These are phyloP conservation scores for Synodontis membranacea DNA, from an alignment of 2,113 vertebrate genomes.

Conservation along the genomic window DNA sequence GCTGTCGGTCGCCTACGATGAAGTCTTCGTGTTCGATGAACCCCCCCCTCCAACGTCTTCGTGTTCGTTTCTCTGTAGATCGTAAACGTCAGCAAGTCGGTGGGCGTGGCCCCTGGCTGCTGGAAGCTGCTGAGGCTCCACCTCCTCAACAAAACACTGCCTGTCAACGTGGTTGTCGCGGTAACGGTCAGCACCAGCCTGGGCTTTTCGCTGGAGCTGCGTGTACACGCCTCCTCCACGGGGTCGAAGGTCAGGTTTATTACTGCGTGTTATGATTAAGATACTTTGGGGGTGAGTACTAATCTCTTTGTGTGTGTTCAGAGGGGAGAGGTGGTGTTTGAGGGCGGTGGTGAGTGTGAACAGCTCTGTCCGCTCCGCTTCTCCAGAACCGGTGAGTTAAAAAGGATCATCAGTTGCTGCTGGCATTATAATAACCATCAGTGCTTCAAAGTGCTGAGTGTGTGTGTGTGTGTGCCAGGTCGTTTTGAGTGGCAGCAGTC, in stretches of 20 bases:
- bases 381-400: conserved; percentile 80
- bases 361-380: conserved; percentile 83
- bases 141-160: conserved; percentile 75
- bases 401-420: background rate
- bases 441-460: background rate
- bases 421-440: background rate
- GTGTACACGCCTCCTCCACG: conserved; percentile 78
- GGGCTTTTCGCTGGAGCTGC: conserved; percentile 81
- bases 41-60: background rate
- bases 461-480: conserved; percentile 64
- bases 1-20: background rate
- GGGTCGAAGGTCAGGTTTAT: conserved; percentile 66
- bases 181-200: conserved; percentile 82
- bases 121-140: conserved; percentile 88
- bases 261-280: background rate
- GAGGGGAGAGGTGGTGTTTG: conserved; percentile 81
- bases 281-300: background rate
- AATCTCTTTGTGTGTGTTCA: conserved; percentile 42
- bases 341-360: conserved; percentile 82
- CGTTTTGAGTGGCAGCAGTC: conserved; percentile 83
- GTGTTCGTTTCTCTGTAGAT: conserved; percentile 70
- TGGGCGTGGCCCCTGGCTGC: conserved; percentile 83
- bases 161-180: conserved; percentile 75
- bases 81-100: conserved; percentile 81
- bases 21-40: background rate